phyloP scores from a whole-genome alignment of 2,888 invertebrate species.

The Invenusta paracnida region DNA sequence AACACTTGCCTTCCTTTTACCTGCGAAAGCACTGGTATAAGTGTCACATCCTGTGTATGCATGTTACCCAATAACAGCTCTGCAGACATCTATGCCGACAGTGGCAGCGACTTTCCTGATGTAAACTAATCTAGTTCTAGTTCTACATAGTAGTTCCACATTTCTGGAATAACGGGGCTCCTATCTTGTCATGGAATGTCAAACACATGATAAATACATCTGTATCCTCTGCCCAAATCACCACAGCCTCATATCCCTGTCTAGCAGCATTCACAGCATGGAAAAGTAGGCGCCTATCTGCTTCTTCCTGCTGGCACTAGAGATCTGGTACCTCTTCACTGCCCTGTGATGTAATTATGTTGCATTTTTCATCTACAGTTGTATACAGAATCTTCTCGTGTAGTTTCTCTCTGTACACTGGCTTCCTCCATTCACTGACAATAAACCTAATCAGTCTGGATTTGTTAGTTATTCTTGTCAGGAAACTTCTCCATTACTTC shows the following conservation, averaged over 20 bases:
- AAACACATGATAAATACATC: conserved; percentile 46
- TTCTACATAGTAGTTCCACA: conserved; percentile 44
- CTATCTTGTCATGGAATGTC: conserved; percentile 41
- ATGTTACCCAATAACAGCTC: conserved; percentile 46
- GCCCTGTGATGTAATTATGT: conserved; percentile 40
- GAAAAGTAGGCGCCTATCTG: conserved; percentile 45
- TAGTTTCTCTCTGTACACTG: too few species aligned
- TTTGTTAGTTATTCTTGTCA: too few species aligned
- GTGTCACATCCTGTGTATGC: conserved; percentile 46
- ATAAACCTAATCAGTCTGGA: too few species aligned
- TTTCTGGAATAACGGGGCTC: conserved; percentile 36
- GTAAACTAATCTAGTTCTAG: conserved; percentile 38
- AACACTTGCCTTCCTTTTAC: conserved; percentile 42
- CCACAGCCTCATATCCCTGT: conserved; percentile 40
- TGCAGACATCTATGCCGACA: conserved; percentile 43
- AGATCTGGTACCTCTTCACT: conserved; percentile 39
- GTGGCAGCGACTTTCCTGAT: conserved; percentile 38
- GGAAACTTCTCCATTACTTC: too few species aligned
- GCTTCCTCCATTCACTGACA: too few species aligned
- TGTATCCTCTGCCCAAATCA: conserved; percentile 46
- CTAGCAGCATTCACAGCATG: conserved; percentile 46
- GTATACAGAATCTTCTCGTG: conserved; percentile 45
- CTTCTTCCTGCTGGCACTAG: conserved; percentile 45
- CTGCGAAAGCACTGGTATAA: neutral
- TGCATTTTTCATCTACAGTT: conserved; percentile 45